A percentile compares a stretch with the other conserved stretches of the same genome.
phyloP scores from a whole-genome alignment of 2,888 invertebrate species.

The Drosophila tanythrix region DNA sequence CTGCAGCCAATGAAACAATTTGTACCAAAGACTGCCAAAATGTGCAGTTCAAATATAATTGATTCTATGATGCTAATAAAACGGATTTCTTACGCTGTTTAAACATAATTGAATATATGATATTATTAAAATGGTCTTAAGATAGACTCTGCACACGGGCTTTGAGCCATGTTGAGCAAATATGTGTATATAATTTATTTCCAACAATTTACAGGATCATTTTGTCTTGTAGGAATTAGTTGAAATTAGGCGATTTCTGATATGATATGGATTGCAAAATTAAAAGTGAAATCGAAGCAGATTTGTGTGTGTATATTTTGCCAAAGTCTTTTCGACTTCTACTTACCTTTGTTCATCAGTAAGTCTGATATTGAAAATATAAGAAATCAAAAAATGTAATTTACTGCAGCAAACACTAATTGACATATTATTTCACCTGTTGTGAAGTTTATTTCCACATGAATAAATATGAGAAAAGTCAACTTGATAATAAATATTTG shows the following conservation, averaged over 20 bases:
- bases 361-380: background rate
- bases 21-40: background rate
- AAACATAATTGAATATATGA: background rate
- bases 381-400: background rate
- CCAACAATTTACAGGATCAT: background rate
- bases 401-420: background rate
- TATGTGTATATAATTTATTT: background rate
- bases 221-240: background rate
- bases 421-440: background rate
- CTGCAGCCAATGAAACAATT: background rate
- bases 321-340: background rate
- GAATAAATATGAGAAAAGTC: background rate
- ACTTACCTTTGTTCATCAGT: background rate
- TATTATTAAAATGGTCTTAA: background rate
- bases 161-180: background rate
- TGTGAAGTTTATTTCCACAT: background rate
- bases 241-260: too few species aligned
- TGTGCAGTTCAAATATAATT: background rate
- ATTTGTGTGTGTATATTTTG: background rate
- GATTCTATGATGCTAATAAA: background rate
- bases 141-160: too few species aligned
- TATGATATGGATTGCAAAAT: background rate
- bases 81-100: background rate
- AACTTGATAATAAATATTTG: background rate
- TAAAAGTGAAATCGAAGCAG: background rate